These are phyloP conservation scores for Scotopteryx bipunctaria DNA, from an alignment of 2,888 invertebrate species.

Conservation along the genomic window DNA sequence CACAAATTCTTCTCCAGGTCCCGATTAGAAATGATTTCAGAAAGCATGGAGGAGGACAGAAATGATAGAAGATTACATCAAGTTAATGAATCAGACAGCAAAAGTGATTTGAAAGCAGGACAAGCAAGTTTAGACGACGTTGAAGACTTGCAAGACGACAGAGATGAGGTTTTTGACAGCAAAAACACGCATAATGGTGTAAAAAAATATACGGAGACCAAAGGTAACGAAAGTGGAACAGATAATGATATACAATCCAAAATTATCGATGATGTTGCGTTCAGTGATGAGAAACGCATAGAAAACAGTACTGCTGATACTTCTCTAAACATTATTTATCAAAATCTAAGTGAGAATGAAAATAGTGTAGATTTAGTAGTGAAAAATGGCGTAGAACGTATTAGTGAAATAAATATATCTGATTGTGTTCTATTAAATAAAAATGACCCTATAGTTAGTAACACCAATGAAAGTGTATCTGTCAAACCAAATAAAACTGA, in stretches of 20 bases:
- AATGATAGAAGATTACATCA: slow-evolving; percentile 23
- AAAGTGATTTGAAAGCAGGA: slow-evolving; percentile 53
- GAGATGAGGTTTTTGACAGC: slow-evolving; percentile 38
- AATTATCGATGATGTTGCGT: neutral
- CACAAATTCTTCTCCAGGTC: slow-evolving; percentile 75
- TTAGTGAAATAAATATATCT: no score
- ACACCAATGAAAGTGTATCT: neutral
- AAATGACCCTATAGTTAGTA: neutral
- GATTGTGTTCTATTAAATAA: no score
- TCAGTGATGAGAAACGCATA: neutral
- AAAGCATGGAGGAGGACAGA: slow-evolving; percentile 61
- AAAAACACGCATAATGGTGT: slow-evolving; percentile 10
- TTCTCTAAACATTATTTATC: neutral
- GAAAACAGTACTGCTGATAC: neutral
- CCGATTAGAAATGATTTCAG: slow-evolving; percentile 75
- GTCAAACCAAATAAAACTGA: no score
- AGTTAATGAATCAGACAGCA: slow-evolving; percentile 35
- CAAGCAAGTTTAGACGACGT: slow-evolving; percentile 76
- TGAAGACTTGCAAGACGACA: slow-evolving; percentile 71
- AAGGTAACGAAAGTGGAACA: neutral
- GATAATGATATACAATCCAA: neutral
- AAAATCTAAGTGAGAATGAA: neutral
- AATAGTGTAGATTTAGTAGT: neutral
- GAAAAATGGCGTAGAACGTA: no score
- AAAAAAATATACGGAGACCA: neutral